A percentile compares a stretch with the other conserved stretches of the same genome.
phyloP scores from a whole-genome alignment of 2,888 invertebrate genomes.

The Cephalotes varians region DNA sequence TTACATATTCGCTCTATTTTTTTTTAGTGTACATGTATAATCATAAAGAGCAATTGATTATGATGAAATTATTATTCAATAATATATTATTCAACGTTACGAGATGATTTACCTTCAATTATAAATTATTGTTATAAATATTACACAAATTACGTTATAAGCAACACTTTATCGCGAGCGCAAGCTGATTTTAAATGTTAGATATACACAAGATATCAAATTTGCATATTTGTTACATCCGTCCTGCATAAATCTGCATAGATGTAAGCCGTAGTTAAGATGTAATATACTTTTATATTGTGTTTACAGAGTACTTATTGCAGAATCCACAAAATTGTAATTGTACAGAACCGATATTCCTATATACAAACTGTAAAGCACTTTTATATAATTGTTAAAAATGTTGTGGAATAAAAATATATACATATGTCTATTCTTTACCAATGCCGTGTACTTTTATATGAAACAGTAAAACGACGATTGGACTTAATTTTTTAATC shows the following conservation, averaged over 20 bases:
- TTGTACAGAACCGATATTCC: constrained; percentile 65
- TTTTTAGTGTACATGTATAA: neutral
- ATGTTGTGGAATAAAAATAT: constrained; percentile 71
- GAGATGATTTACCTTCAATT: constrained; percentile 4
- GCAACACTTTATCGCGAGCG: neutral
- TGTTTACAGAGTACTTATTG: constrained; percentile 62
- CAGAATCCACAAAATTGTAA: constrained; percentile 57
- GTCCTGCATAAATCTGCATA: constrained; percentile 67
- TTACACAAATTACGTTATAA: constrained; percentile 17
- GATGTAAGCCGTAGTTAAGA: constrained; percentile 68
- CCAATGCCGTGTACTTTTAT: constrained; percentile 57
- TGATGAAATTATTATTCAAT: constrained; percentile 1
- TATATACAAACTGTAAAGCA: constrained; percentile 72
- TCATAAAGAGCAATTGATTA: neutral
- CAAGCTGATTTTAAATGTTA: constrained; percentile 17
- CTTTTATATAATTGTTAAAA: constrained; percentile 73
- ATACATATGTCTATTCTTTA: constrained; percentile 61
- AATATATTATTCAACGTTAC: neutral
- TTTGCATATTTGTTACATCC: constrained; percentile 67
- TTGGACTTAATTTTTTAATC: constrained; percentile 14
- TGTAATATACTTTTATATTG: constrained; percentile 73
- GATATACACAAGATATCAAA: constrained; percentile 48
- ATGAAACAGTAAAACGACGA: neutral
- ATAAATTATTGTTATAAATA: constrained; percentile 27
- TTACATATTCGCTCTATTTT: constrained; percentile 5